Base-by-base conservation (phyloP, 2,888 invertebrate genomes). In the Eristalinus aeneus region DNA sequence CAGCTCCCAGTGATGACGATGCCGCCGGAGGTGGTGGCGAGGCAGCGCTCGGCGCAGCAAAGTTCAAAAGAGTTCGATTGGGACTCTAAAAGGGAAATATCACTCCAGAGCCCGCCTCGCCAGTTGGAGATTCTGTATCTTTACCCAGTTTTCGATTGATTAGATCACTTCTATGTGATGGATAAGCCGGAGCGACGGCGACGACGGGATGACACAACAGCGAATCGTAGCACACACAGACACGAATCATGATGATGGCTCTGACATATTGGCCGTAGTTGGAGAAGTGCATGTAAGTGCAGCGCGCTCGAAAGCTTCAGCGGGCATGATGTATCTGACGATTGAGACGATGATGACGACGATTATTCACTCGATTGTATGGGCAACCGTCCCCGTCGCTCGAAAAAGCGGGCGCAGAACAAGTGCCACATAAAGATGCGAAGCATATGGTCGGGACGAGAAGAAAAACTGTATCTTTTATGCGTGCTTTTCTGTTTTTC, bases 121-220 rank as follows among this genome's bases (percentile, higher is more conserved):
- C 34, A 36, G 27, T 58, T 61, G 39, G 39, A n/a, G 39, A n/a
- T 72, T 67, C 63, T 39, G 32, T 61, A 76, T 76, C 39, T 75
- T 76, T 76, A 60, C 39, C 31, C 56, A 86, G 77, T 82, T 81
- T 76, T 78, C 82, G 78, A 86, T 86, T 86, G 82, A 86, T 86
- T 86, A 82, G 86, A 82, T 86, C 76, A 85, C 76, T 85, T 58
- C 74, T 53, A 6, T 4, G 12, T 56, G 79, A 79, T 72, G 71
- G 74, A 73, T 39, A 12, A 2, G 39, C 39, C 61, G 63, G 64
- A 46, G 23, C 67, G 22, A 4, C 22, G 69, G 39, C 16, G 39
- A 22, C 60, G 20, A 8, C 8, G 20, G 22, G 34, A 60, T 76
- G 56, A 74, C 73, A 56, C 63, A 27, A 11, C 64, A 61, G 75